A percentile compares a stretch with the other conserved stretches of the same genome.
These are phyloP conservation scores for Proisotoma minuta DNA, from an alignment of 2,888 invertebrate species.

Conservation along the genomic window DNA sequence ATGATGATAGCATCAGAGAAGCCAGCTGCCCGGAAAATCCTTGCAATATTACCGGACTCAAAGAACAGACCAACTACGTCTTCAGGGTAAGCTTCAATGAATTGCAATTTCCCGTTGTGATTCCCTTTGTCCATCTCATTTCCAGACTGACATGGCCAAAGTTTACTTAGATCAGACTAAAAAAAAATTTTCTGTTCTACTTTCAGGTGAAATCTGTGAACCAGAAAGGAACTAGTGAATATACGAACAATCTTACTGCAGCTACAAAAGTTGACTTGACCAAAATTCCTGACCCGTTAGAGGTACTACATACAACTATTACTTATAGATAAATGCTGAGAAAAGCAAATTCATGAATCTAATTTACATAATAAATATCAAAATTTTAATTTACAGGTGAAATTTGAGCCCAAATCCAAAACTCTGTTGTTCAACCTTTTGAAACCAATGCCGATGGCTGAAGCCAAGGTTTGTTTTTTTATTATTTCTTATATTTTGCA, in stretches of 20 bases:
- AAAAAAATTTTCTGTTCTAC: slow-evolving; percentile 16
- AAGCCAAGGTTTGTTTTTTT: slow-evolving; percentile 37
- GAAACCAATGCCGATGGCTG: slow-evolving; percentile 42
- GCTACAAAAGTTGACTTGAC: slow-evolving; percentile 74
- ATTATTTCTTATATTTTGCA: not conserved
- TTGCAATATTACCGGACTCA: slow-evolving; percentile 78
- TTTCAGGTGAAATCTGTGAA: slow-evolving; percentile 75
- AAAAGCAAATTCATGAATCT: too few species aligned
- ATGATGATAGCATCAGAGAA: slow-evolving; percentile 62
- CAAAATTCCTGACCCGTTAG: slow-evolving; percentile 67
- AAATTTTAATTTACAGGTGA: slow-evolving; percentile 54
- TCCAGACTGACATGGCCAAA: not conserved
- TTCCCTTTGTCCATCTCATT: not conserved
- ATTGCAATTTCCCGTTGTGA: not conserved
- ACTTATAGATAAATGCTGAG: too few species aligned
- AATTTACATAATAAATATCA: too few species aligned
- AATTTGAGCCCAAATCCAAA: slow-evolving; percentile 72
- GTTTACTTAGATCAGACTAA: too few species aligned
- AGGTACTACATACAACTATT: too few species aligned
- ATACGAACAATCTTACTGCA: slow-evolving; percentile 75
- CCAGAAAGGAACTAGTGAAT: slow-evolving; percentile 79
- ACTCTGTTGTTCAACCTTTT: slow-evolving; percentile 69
- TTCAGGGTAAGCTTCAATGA: slow-evolving; percentile 66
- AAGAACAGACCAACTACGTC: slow-evolving; percentile 78
- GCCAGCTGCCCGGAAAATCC: slow-evolving; percentile 82